Conservation (phyloP, 2,797 vertebrate genomes). For the Catostomus latipinnis region DNA sequence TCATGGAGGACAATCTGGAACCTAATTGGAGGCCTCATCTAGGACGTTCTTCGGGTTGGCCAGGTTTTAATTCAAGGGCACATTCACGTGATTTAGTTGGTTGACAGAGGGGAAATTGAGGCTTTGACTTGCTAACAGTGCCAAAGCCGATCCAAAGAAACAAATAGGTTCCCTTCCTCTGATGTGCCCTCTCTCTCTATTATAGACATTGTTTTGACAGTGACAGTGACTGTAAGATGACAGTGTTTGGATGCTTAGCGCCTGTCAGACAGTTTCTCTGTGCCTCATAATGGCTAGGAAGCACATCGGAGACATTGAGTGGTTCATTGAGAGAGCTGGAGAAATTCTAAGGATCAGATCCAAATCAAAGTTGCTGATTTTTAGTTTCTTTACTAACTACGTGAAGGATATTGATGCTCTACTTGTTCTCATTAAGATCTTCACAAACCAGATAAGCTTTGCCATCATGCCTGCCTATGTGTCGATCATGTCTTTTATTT, state of each 20-base stretch:
- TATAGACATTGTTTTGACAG: too few relatives aligned
- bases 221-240: constrained; percentile 24
- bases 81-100: constrained; percentile 83
- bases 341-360: constrained; percentile 69
- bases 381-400: constrained; percentile 67
- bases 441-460: constrained; percentile 42
- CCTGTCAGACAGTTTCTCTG: constrained; percentile 64
- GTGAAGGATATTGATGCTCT: constrained; percentile 35
- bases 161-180: constrained; percentile 64
- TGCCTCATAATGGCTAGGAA: constrained; percentile 59
- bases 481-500: constrained; percentile 68
- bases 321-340: constrained; percentile 67
- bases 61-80: constrained; percentile 80
- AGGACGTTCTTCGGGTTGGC: constrained; percentile 81
- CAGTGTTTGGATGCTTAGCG: constrained; percentile 69
- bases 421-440: constrained; percentile 32
- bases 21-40: constrained; percentile 83
- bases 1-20: constrained; percentile 86
- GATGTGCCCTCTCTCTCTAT: constrained; percentile 76
- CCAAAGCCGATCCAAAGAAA: constrained; percentile 77
- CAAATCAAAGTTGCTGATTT: constrained; percentile 83
- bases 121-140: constrained; percentile 75
- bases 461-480: constrained; percentile 67
- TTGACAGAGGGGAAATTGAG: constrained; percentile 85
- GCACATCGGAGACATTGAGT: constrained; percentile 72